Evolutionary conservation across 2,888 invertebrate genomes (phyloP).

Genomic region (Linyphia triangularis): DNA sequence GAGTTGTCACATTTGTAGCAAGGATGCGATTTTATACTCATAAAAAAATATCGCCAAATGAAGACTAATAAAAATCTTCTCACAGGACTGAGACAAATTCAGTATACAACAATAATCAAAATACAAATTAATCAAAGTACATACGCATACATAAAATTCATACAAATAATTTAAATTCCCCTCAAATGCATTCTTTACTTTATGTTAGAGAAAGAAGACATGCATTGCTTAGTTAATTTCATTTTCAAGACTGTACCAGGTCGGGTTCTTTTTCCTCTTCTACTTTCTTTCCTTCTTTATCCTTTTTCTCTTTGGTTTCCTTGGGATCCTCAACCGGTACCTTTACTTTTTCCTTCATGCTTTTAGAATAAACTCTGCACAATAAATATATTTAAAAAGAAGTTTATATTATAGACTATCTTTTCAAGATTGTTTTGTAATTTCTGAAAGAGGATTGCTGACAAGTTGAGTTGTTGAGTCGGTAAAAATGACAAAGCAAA

Average conservation of each 20-base stretch:
- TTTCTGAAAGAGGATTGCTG: background rate
- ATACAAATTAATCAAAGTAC: too few relatives aligned
- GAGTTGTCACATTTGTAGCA: too few relatives aligned
- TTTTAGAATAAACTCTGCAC: background rate
- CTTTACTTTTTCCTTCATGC: slow-evolving; percentile 64
- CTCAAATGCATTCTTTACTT: too few relatives aligned
- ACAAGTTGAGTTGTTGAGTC: slow-evolving; percentile 24
- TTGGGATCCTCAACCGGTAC: slow-evolving; percentile 66
- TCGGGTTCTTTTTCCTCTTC: slow-evolving; percentile 81
- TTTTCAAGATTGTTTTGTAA: background rate
- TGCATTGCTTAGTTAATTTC: too few relatives aligned
- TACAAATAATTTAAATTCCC: too few relatives aligned
- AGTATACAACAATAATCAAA: background rate
- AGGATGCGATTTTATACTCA: too few relatives aligned
- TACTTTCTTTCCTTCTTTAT: slow-evolving; percentile 81
- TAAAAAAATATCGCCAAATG: too few relatives aligned
- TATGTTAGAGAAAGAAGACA: too few relatives aligned
- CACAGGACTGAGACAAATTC: too few relatives aligned
- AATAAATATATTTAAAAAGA: background rate
- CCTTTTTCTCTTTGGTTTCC: slow-evolving; percentile 79
- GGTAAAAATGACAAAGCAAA: slow-evolving; percentile 43
- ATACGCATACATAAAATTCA: background rate
- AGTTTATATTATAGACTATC: background rate
- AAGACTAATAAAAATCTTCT: too few relatives aligned
- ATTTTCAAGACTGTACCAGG: slow-evolving; percentile 79